These are phyloP conservation scores for Tetraodon nigroviridis DNA, from an alignment of 2,113 vertebrate genomes.

Conservation along the genomic window DNA sequence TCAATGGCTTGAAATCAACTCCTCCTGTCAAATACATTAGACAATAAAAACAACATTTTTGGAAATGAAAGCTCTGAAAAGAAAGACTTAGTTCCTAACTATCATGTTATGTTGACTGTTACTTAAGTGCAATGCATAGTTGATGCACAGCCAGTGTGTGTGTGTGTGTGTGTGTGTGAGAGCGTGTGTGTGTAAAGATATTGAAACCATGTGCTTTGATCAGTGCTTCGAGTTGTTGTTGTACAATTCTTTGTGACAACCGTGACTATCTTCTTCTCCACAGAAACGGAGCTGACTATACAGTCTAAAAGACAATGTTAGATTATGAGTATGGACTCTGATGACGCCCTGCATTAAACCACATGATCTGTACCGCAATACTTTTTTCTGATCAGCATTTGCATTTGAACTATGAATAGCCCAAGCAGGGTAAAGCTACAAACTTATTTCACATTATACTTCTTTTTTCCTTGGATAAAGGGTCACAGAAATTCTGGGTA, in stretches of 20 bases:
- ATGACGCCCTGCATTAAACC: no score
- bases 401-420: constrained; percentile 9
- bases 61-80: no score
- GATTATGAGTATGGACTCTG: background rate
- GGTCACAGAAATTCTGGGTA: constrained; percentile 1
- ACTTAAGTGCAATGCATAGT: no score
- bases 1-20: no score
- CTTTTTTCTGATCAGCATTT: background rate
- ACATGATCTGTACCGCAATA: no score
- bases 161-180: no score
- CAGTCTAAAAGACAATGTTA: background rate
- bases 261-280: background rate
- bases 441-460: background rate
- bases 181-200: background rate
- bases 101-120: no score
- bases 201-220: background rate
- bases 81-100: no score
- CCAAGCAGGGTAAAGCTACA: background rate
- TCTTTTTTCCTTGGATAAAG: constrained; percentile 10
- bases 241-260: background rate
- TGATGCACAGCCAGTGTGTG: no score
- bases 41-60: no score
- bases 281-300: background rate
- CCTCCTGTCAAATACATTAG: no score
- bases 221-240: background rate